Conservation (phyloP, 2,113 vertebrate genomes). For the Scomber scombrus region DNA sequence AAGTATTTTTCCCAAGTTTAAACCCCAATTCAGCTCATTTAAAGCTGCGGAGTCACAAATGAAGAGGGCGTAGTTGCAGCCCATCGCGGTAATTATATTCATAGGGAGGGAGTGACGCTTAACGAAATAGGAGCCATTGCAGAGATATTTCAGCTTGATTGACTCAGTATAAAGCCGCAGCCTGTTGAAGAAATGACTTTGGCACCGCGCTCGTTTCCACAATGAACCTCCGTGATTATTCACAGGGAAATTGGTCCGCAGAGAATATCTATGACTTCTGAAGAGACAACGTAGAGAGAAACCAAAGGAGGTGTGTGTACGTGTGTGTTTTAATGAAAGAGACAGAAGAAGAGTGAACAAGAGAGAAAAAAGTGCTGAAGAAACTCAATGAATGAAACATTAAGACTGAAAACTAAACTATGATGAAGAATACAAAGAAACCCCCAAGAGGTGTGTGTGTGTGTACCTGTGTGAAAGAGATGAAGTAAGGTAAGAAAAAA, state of each 20-base stretch:
- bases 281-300: conserved; percentile 41
- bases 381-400: conserved; percentile 57
- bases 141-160: conserved; percentile 76
- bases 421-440: conserved; percentile 32
- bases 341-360: conserved; percentile 14
- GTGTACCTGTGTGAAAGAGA: background rate
- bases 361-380: background rate
- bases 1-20: conserved; percentile 38
- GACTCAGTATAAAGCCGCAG: conserved; percentile 71
- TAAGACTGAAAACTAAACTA: conserved; percentile 15
- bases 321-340: conserved; percentile 57
- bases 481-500: background rate
- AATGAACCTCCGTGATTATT: conserved; percentile 72
- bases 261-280: conserved; percentile 69
- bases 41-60: conserved; percentile 30
- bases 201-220: conserved; percentile 56
- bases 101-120: conserved; percentile 60
- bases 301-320: conserved; percentile 38
- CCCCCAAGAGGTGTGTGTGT: conserved; percentile 1
- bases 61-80: background rate
- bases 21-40: conserved; percentile 51
- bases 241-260: conserved; percentile 62
- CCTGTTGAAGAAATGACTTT: conserved; percentile 75
- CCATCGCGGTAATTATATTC: conserved; percentile 72
- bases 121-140: conserved; percentile 56